Base-by-base conservation (phyloP, 2,888 invertebrate genomes). In the Caenorhabditis sulstoni region DNA sequence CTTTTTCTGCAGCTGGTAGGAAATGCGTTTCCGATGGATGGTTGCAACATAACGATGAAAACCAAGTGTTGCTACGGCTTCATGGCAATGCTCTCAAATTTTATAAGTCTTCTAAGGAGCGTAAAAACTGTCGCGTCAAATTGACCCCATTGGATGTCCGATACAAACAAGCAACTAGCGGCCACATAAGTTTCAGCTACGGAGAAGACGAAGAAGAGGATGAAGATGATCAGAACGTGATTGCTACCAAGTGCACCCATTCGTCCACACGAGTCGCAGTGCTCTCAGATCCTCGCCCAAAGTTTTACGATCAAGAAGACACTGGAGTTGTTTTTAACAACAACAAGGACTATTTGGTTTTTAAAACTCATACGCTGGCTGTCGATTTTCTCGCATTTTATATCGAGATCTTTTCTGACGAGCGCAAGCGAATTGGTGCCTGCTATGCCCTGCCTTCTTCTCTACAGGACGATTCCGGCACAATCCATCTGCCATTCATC, bases 61-160 rank as follows among this genome's bases (percentile, higher is more conserved):
- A 88, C 73, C 85, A 87, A 53, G 86, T 90, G 12, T 73, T 87
- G 14, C 71, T 89, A 8, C 70, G 85, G 29, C 65, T 90, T 53
- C 86, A 87, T 49, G 90, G 90, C 44, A 84, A 83, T 37, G 87
- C 90, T 5, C 62, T 90, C 50, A 88, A 88, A 61, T 90, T 88
- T 75, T 89, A 86, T 80, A 89, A 89, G 59, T 81, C 86, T 14
- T 37, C 77, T 5, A 82, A 87, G 50, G 81, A 83, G n/a, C 67
- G 86, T 11, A 81, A 83, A 41, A 77, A 84, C 53, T 88, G 88
- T 68, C 81, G 86, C 3, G 77, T 90, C 49, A 85, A 83, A 59
- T 74, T 88, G 64, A 84, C 85, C n/a, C 88, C 90, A 9, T 49
- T 89, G 52, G 90, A 90, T 74, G 81, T 90, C 44, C 58, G 90